Percentiles rank a stretch among this genome's conserved stretches.
These are phyloP conservation scores for Sebastolobus alascanus DNA, from an alignment of 2,797 vertebrate species.

Conservation along the genomic window DNA sequence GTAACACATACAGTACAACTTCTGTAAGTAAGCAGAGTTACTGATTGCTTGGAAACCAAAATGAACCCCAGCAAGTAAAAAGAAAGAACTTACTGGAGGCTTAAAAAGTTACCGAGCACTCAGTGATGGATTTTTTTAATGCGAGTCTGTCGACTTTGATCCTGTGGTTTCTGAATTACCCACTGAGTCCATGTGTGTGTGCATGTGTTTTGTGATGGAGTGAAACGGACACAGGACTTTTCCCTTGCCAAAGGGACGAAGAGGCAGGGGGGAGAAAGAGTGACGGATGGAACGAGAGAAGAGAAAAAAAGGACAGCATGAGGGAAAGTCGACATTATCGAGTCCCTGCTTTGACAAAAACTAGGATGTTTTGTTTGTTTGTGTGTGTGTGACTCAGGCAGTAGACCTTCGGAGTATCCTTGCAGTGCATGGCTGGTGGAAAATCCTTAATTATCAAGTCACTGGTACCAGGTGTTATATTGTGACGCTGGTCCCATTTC, in stretches of 20 bases:
- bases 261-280: not conserved
- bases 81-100: not conserved
- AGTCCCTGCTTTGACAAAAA: conserved; percentile 10
- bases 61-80: conserved; percentile 22
- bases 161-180: conserved; percentile 22
- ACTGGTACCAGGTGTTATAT: conserved; percentile 10
- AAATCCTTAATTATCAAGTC: conserved; percentile 20
- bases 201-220: conserved; percentile 17
- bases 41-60: conserved; percentile 32
- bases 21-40: not conserved
- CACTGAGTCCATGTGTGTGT: conserved; percentile 11
- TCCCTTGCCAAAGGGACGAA: not conserved
- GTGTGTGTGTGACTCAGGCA: not conserved
- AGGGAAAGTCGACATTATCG: not conserved
- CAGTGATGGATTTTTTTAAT: conserved; percentile 4
- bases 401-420: not conserved
- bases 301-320: not conserved
- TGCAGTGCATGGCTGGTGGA: not conserved
- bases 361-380: conserved; percentile 4
- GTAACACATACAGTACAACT: conserved; percentile 51
- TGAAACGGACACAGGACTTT: conserved; percentile 8
- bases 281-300: not conserved
- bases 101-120: conserved; percentile 13
- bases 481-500: not conserved
- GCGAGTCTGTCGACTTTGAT: conserved; percentile 18